These are phyloP conservation scores for Gobio gobio DNA, from an alignment of 2,113 vertebrate species.

Conservation along the genomic window DNA sequence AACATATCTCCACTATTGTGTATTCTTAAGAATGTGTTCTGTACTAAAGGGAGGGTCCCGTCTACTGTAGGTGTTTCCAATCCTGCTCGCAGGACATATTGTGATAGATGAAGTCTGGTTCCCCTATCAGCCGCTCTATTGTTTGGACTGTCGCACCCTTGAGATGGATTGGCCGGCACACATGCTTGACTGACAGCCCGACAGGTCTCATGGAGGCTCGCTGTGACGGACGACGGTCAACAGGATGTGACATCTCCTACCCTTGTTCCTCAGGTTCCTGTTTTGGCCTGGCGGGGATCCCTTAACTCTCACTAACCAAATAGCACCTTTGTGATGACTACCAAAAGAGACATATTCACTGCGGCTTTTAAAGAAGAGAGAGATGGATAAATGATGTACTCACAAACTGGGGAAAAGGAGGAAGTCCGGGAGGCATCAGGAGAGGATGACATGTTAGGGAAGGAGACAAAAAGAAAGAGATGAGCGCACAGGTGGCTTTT, in stretches of 20 bases:
- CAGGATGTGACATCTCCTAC: slow-evolving; percentile 75
- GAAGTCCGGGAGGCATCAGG: slow-evolving; percentile 60
- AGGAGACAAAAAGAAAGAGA: slow-evolving; percentile 33
- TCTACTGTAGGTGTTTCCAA: slow-evolving; percentile 39
- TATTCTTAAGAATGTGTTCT: not conserved
- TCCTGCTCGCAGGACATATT: slow-evolving; percentile 63
- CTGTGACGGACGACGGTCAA: slow-evolving; percentile 73
- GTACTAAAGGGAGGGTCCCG: slow-evolving; percentile 27
- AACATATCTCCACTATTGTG: slow-evolving; percentile 18
- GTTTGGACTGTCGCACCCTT: slow-evolving; percentile 64
- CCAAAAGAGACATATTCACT: slow-evolving; percentile 61
- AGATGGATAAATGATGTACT: slow-evolving; percentile 75
- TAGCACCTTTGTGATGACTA: slow-evolving; percentile 45
- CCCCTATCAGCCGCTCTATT: slow-evolving; percentile 70
- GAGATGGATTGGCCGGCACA: slow-evolving; percentile 69
- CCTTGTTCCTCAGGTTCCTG: slow-evolving; percentile 64
- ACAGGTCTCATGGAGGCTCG: slow-evolving; percentile 59
- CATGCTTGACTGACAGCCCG: slow-evolving; percentile 66
- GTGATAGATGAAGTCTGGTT: slow-evolving; percentile 73
- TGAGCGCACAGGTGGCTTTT: slow-evolving; percentile 47
- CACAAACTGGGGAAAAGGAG: slow-evolving; percentile 75
- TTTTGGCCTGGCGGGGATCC: slow-evolving; percentile 56
- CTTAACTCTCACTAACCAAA: slow-evolving; percentile 50
- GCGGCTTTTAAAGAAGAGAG: slow-evolving; percentile 64
- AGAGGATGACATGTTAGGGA: slow-evolving; percentile 23